Evolutionary conservation across 2,888 invertebrate species (phyloP), one percentile per base, ranked within the genome.

Genomic region (Brachylomia viminalis): DNA sequence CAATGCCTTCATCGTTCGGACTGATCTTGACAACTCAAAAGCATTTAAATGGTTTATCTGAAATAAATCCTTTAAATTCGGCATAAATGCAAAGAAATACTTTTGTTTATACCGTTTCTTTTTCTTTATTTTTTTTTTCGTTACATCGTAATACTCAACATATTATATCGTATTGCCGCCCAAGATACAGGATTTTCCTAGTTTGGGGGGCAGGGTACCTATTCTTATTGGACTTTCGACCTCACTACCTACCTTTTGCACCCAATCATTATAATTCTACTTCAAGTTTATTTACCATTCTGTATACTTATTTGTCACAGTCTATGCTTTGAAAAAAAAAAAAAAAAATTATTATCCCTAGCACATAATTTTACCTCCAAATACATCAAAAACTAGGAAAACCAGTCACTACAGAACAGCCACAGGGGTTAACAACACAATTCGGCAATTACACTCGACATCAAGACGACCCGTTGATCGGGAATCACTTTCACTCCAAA

Each of bases 401-500:
- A 23, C 20, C 47, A 33, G 65, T 45, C 27, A 45, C n/a, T 45
- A 62, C 11, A 62, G 61, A 56, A 56, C 58, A 23, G 52, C 42
- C 61, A 49, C 59, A 70, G 64, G 45, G 72, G 74, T 70, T 81
- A 74, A 85, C 73, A 72, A 76, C 74, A 76, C 83, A 76, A 76
- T 74, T 82, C 42, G 52, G 38, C 83, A 85, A 84, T 84, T 79
- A 84, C 68, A 73, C 83, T 82, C 62, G 42, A 79, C 58, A 76
- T 82, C 86, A 82, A 77, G 76, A 67, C 76, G 72, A 79, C 59
- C 65, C 74, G 70, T 64, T 74, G 74, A 71, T 81, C 72, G 85
- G 65, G 69, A 72, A 85, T 76, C 83, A 77, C 72, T 82, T 85
- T 84, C 83, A 70, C 83, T n/a, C 76, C 76, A 72, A 84, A 84